Evolutionary conservation across 2,113 vertebrate species (phyloP).

Genomic region (Urocynchramus pylzowi): DNA sequence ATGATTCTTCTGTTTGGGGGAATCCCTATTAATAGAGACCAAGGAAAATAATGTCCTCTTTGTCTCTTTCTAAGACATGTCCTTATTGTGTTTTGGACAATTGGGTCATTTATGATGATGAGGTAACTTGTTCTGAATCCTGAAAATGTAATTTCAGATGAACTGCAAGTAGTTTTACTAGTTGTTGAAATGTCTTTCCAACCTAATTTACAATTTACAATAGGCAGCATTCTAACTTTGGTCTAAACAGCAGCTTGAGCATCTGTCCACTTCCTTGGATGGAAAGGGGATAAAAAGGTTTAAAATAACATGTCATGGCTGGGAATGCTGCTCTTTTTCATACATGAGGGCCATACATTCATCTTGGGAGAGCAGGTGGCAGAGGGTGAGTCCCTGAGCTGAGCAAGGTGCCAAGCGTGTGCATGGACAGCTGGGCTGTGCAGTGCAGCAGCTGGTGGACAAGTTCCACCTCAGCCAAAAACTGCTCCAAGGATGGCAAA

Average conservation of each 20-base stretch:
- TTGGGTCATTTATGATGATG: slow-evolving; percentile 47
- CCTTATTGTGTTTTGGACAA: slow-evolving; percentile 60
- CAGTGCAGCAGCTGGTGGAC: background rate
- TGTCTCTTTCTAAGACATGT: slow-evolving; percentile 38
- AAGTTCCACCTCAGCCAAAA: background rate
- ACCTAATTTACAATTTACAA: slow-evolving; percentile 1
- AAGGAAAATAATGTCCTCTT: slow-evolving; percentile 36
- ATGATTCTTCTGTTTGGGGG: slow-evolving; percentile 42
- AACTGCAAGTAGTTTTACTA: slow-evolving; percentile 18
- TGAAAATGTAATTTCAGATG: slow-evolving; percentile 44
- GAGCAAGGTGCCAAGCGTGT: accelerated
- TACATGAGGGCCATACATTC: accelerated
- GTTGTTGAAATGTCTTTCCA: background rate
- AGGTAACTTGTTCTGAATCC: slow-evolving; percentile 49
- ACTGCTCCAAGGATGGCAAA: background rate
- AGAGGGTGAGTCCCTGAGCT: background rate
- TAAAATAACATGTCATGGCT: background rate
- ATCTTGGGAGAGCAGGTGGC: accelerated
- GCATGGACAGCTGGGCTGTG: background rate
- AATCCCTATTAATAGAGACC: slow-evolving; percentile 59
- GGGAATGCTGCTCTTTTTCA: background rate
- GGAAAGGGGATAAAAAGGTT: background rate
- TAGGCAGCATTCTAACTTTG: background rate
- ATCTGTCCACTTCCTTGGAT: background rate
- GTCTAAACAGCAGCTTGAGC: slow-evolving; percentile 3